These are phyloP conservation scores for Theretra japonica DNA, from an alignment of 2,888 invertebrate species.

Conservation along the genomic window DNA sequence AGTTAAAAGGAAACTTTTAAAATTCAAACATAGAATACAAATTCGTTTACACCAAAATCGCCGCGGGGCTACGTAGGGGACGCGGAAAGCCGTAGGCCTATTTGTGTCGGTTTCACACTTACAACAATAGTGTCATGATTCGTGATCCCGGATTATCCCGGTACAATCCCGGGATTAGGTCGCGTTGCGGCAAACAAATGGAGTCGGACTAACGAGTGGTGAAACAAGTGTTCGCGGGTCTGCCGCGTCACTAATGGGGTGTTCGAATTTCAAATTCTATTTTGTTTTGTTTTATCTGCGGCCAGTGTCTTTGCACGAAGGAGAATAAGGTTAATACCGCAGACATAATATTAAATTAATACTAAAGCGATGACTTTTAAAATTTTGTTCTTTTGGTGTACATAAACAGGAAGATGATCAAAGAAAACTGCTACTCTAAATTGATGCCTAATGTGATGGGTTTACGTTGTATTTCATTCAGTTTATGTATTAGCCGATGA, in stretches of 20 bases:
- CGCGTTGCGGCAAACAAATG: slow-evolving; percentile 83
- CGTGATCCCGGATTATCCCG: slow-evolving; percentile 82
- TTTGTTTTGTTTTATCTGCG: slow-evolving; percentile 48
- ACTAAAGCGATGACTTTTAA: neutral
- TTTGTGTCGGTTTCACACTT: slow-evolving; percentile 85
- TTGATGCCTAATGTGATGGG: too few relatives aligned
- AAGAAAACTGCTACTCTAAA: too few relatives aligned
- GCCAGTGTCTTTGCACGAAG: slow-evolving; percentile 28
- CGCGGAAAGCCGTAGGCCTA: slow-evolving; percentile 69
- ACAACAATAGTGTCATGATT: slow-evolving; percentile 85
- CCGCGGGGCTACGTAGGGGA: slow-evolving; percentile 40
- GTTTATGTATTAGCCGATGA: too few relatives aligned
- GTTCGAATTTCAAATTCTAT: slow-evolving; percentile 69
- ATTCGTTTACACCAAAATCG: neutral
- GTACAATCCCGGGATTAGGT: slow-evolving; percentile 79
- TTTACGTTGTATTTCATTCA: too few relatives aligned
- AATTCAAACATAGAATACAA: slow-evolving; percentile 13
- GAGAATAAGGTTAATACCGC: neutral
- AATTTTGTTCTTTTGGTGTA: too few relatives aligned
- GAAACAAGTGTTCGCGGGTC: slow-evolving; percentile 65
- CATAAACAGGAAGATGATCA: too few relatives aligned
- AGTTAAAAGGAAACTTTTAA: slow-evolving; percentile 10
- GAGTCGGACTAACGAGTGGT: slow-evolving; percentile 69
- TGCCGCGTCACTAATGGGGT: slow-evolving; percentile 65
- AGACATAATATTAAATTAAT: neutral